Base-by-base conservation (phyloP, 2,888 invertebrate species). In the Cactoblastis cactorum region DNA sequence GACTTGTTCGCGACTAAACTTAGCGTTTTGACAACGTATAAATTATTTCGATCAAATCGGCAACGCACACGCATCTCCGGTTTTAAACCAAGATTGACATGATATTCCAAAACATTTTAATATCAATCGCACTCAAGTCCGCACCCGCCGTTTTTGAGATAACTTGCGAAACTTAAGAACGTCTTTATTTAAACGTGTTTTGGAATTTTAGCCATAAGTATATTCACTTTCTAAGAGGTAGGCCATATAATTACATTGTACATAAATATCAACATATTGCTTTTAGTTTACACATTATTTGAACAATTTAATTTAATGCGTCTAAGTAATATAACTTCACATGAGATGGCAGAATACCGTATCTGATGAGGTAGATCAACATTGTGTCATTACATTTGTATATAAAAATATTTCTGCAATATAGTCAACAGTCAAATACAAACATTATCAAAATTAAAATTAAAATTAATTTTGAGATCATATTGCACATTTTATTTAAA, bases 391-490 rank as follows among this genome's bases (percentile, higher is more conserved):
- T 77, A 75, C 80, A 80, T 80, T 71, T 83, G 80, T 89, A 88
- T 89, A 88, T 89, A 89, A 89, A 89, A 89, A 89, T 89, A 89
- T 80, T 87, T 88, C 77, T 85, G 87, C 76, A 82, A 84, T 87
- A 87, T 85, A 86, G 81, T 83, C 72, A 87, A 89, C 88, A 85
- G 83, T 83, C 66, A 87, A 86, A 86, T 87, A 87, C 83, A 83
- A 87, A 84, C 80, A 84, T 80, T 83, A 87, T 85, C 82, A 85
- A 85, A 85, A 85, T 80, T 80, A 81, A 76, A 85, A 85, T 85
- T 80, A 79, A 81, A 76, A 69, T 83, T 71, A 74, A 77, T 77
- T 73, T 67, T 74, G 79, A 82, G 81, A 80, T 78, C 65, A 80
- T 83, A 86, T 83, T 86, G 84, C 84, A 84, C 82, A 74, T 73